Percentiles rank a stretch among this genome's conserved stretches.
Evolutionary conservation across 2,888 invertebrate genomes (phyloP).

Genomic region (Dryocosmus kuriphilus): DNA sequence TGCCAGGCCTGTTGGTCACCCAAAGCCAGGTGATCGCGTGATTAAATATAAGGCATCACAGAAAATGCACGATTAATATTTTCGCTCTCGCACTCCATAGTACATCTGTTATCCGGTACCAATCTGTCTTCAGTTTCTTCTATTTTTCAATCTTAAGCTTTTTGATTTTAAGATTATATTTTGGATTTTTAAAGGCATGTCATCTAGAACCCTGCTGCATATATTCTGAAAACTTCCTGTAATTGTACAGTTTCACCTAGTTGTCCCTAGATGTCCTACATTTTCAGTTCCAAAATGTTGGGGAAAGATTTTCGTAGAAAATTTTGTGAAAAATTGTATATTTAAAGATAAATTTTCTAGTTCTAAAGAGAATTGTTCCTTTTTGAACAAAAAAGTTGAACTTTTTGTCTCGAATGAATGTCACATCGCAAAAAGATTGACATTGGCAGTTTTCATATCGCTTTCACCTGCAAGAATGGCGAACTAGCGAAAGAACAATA

Average conservation of each 20-base stretch:
- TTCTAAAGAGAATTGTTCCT: too few relatives aligned
- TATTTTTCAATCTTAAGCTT: not conserved
- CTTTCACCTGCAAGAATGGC: not conserved
- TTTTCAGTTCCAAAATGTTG: too few relatives aligned
- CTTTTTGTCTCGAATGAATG: not conserved
- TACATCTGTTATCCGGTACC: constrained; percentile 31
- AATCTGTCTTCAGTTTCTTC: constrained; percentile 36
- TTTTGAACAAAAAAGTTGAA: too few relatives aligned
- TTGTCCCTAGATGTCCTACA: too few relatives aligned
- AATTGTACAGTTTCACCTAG: too few relatives aligned
- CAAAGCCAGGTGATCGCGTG: constrained; percentile 68
- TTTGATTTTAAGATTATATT: not conserved
- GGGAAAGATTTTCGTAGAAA: too few relatives aligned
- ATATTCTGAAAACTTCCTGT: not conserved
- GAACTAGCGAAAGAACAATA: not conserved
- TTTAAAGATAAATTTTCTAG: too few relatives aligned
- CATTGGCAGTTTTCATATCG: not conserved
- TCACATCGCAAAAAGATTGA: not conserved
- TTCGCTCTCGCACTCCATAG: constrained; percentile 34
- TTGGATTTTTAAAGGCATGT: not conserved
- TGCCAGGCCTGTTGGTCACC: constrained; percentile 53
- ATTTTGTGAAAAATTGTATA: not conserved
- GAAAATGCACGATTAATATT: constrained; percentile 30
- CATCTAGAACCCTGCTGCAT: not conserved
- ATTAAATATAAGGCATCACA: constrained; percentile 68